Conservation (phyloP, 2,888 invertebrate species). For the Pherbina coryleti region DNA sequence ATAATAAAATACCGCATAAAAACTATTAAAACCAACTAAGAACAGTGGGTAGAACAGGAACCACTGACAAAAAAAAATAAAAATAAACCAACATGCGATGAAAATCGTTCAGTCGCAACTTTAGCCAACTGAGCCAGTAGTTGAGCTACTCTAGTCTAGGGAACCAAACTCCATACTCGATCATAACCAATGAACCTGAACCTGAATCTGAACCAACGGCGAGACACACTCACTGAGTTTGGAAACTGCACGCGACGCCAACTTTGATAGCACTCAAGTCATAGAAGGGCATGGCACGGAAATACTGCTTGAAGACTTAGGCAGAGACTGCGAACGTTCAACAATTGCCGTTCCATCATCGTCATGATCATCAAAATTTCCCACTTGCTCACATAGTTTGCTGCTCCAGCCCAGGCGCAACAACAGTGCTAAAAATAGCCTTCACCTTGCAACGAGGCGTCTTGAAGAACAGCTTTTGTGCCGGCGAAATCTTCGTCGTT, state of each 20-base stretch:
- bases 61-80: neutral
- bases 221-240: slow-evolving; percentile 18
- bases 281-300: neutral
- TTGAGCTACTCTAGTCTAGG: neutral
- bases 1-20: neutral
- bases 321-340: neutral
- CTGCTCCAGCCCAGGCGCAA: neutral
- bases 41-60: slow-evolving; percentile 4
- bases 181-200: slow-evolving; percentile 46
- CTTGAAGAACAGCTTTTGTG: slow-evolving; percentile 6
- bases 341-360: slow-evolving; percentile 5
- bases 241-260: slow-evolving; percentile 7
- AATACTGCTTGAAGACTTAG: neutral
- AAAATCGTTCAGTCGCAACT: neutral
- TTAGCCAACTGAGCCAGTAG: neutral
- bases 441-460: slow-evolving; percentile 41
- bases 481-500: neutral
- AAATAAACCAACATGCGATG: neutral
- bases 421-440: slow-evolving; percentile 41
- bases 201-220: slow-evolving; percentile 40
- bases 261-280: neutral
- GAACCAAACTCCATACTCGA: slow-evolving; percentile 37
- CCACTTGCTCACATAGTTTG: neutral
- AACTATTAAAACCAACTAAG: neutral
- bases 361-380: neutral